Base-by-base conservation (phyloP, 2,797 vertebrate genomes). In the Sebastolobus alascanus region DNA sequence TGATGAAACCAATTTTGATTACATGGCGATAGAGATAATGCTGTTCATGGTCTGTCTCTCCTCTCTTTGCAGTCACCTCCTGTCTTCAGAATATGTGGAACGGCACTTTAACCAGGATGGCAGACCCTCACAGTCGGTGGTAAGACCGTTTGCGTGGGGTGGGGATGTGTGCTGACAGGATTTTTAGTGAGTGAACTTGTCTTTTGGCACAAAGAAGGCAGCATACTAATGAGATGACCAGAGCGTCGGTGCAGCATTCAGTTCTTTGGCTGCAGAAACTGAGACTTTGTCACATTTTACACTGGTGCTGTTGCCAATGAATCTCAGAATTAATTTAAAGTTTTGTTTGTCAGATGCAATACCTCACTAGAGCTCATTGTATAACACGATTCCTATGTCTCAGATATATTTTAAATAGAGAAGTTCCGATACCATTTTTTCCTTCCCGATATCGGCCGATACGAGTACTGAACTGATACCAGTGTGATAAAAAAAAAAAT, bases 11-110 rank as follows among this genome's bases (percentile, higher is more conserved):
- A 35, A 4, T 56, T 76, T 73, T 72, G 50, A 69, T 58, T 69
- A 33, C 11, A 75, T 9, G 7, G 14, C 37, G 55, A 73, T 20
- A 2, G 18, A 65, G n/a, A 61, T 18, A 7, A 80, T 66, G 37
- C 18, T 33, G 54, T 71, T 87, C 27, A 87, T 14, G 4, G 31
- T 29, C 46, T 20, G 1, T 79, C 67, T 87, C 60, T 73, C 37
- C 4, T 90, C 74, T 89, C 73, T 88, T 83, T 50, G 55, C 94
- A 99, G 98, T 85, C 95, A 97, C 89, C 96, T 99, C 73, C 96
- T 99, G 50, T 97, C 98, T 56, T 97, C 96, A 0, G 94, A 94
- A 40, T 98, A 98, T 5, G 94, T 97, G 87, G 98, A 99, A 74
- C 95, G 96, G 12, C 96, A 97, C 87, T 94, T 97, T 87, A 68